Evolutionary conservation across 2,113 vertebrate species (phyloP).

Genomic region (Dermatemys mawii): DNA sequence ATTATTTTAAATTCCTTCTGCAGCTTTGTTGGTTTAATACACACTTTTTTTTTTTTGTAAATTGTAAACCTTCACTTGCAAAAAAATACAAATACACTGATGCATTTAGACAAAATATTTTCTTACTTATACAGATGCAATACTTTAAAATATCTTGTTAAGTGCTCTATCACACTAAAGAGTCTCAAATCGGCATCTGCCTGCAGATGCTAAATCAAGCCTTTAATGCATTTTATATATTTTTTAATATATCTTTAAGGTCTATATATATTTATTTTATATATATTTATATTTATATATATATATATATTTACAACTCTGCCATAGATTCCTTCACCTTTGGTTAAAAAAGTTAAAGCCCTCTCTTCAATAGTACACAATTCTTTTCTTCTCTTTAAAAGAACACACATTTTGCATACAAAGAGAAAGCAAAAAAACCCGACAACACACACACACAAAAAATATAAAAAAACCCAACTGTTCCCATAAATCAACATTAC

Average conservation of each 20-base stretch:
- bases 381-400: slow-evolving; percentile 78
- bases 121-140: slow-evolving; percentile 95
- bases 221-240: slow-evolving; percentile 88
- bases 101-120: slow-evolving; percentile 96
- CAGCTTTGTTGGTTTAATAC: slow-evolving; percentile 88
- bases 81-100: slow-evolving; percentile 95
- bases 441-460: slow-evolving; percentile 3
- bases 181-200: slow-evolving; percentile 91
- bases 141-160: slow-evolving; percentile 95
- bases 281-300: slow-evolving; percentile 71
- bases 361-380: slow-evolving; percentile 84
- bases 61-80: slow-evolving; percentile 99
- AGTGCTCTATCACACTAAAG: slow-evolving; percentile 89
- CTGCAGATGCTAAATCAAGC: slow-evolving; percentile 94
- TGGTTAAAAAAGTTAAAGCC: slow-evolving; percentile 91
- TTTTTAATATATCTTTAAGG: slow-evolving; percentile 91
- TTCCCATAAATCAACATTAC: slow-evolving; percentile 81
- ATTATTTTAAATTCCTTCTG: slow-evolving; percentile 84
- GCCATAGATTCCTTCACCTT: slow-evolving; percentile 90
- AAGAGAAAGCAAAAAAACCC: slow-evolving; percentile 63
- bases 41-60: slow-evolving; percentile 90
- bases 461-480: slow-evolving; percentile 67
- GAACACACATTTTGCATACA: slow-evolving; percentile 84
- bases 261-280: slow-evolving; percentile 85
- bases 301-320: slow-evolving; percentile 81